phyloP scores from a whole-genome alignment of 2,888 invertebrate species.

The Nomada fucata region DNA sequence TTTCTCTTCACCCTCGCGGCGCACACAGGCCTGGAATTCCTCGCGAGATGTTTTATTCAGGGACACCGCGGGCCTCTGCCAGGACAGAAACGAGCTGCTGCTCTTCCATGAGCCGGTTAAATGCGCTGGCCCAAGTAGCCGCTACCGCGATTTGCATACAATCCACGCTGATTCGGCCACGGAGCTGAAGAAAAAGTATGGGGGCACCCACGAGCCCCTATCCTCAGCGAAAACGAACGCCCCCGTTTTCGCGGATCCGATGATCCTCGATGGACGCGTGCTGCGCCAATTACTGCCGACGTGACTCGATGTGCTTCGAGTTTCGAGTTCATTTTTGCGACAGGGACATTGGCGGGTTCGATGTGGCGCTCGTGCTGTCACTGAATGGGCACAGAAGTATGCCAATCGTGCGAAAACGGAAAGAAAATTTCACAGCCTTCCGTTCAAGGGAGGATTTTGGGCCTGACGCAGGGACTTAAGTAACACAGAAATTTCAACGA shows the following conservation, averaged over 20 bases:
- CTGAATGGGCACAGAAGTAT: neutral
- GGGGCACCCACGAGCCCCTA: slow-evolving; percentile 53
- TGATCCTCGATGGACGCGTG: slow-evolving; percentile 46
- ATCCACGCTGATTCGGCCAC: slow-evolving; percentile 78
- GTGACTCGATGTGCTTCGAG: slow-evolving; percentile 6
- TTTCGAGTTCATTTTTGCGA: too few species aligned
- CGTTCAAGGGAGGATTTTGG: too few species aligned
- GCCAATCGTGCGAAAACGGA: too few species aligned
- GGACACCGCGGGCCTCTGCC: slow-evolving; percentile 80
- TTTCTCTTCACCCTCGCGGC: slow-evolving; percentile 62
- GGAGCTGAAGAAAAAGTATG: slow-evolving; percentile 40
- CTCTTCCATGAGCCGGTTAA: slow-evolving; percentile 72
- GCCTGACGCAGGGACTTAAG: too few species aligned
- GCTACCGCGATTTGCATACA: slow-evolving; percentile 83
- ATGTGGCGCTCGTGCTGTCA: neutral
- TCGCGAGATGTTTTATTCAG: slow-evolving; percentile 83
- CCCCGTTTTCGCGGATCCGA: slow-evolving; percentile 18
- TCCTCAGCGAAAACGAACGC: slow-evolving; percentile 31
- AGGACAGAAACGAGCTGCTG: slow-evolving; percentile 71
- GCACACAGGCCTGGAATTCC: slow-evolving; percentile 77
- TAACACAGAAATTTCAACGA: too few species aligned
- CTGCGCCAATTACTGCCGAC: slow-evolving; percentile 41
- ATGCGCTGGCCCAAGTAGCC: slow-evolving; percentile 81
- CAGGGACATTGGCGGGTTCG: neutral
- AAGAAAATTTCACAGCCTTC: too few species aligned